These are phyloP conservation scores for Tinamus guttatus DNA, from an alignment of 2,113 vertebrate species.

Conservation along the genomic window DNA sequence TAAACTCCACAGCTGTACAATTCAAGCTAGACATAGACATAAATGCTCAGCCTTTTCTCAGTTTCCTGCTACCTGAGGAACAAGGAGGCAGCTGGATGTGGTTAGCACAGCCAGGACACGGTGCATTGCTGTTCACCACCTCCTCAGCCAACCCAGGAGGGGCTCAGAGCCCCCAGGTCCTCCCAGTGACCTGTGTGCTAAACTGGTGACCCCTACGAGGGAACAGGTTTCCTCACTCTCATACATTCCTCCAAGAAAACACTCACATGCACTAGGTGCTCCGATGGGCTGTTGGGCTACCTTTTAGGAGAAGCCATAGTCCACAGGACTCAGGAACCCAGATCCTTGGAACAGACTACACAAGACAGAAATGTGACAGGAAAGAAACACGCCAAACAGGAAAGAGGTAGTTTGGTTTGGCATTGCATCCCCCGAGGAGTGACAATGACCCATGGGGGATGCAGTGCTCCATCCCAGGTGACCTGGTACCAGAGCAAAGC, in stretches of 20 bases:
- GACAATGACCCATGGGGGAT: neutral
- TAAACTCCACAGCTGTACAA: neutral
- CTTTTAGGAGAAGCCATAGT: too few species aligned
- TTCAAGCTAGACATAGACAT: neutral
- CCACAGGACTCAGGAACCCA: neutral
- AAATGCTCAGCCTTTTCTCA: neutral
- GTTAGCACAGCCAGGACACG: neutral
- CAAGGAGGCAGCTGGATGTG: neutral
- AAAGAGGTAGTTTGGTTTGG: neutral
- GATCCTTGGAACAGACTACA: neutral
- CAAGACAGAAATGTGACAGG: neutral
- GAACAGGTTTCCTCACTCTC: neutral
- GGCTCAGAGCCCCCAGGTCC: neutral
- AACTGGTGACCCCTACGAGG: neutral
- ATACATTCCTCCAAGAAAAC: neutral
- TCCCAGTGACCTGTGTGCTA: neutral
- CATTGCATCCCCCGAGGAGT: too few species aligned
- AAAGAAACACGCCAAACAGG: neutral
- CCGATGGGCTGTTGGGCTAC: neutral
- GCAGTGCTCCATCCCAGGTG: neutral
- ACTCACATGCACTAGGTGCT: neutral
- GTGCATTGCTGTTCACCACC: rapidly evolving
- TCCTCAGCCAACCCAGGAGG: neutral
- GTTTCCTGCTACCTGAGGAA: neutral
- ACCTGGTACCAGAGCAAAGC: neutral